Base-by-base conservation (phyloP, 2,113 vertebrate species). In the Pycnonotus jocosus region DNA sequence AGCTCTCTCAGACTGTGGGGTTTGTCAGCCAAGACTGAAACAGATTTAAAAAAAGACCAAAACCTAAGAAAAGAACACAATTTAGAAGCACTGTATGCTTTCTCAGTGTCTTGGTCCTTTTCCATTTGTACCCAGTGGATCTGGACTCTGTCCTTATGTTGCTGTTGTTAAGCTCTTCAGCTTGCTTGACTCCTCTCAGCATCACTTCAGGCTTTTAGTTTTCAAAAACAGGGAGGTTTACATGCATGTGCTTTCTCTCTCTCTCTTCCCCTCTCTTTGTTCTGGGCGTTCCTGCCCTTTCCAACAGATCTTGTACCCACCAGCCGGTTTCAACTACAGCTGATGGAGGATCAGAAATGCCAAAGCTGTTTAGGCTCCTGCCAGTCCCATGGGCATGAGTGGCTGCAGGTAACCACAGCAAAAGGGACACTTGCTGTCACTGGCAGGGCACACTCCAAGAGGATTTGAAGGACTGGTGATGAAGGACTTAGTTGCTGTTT, bases 401-500 rank as follows among this genome's bases (percentile, higher is more conserved):
- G 61, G 57, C 35, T 83, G 62, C 30, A 86, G 82, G 85, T 66
- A 78, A 38, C 15, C 30, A 28, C 37, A 50, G 71, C 3, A 4
- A 68, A 76, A 62, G 37, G 40, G 24, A 69, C 22, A 0, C 40
- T 89, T 53, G 53, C 74, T 71, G 57, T 40, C 1, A 1, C 53
- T 77, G 62, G 22, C 60, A 90, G 56, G 42, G 40, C 54, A 27
- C n/a, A 35, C 44, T 88, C 30, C 31, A 62, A 42, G 22, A 94
- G 37, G 28, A 78, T 92, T 93, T 90, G 82, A 42, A 61, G 61
- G 68, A 86, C 8, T 47, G 70, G 68, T 37, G 90, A 94, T 90
- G 68, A 60, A 93, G 74, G 64, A 68, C 69, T 88, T 88, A 80
- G 76, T 68, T 95, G 48, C 79, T 91, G 69, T 86, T 96, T 94